Conservation (phyloP, 2,797 vertebrate species). For the Lophotriccus pileatus region DNA sequence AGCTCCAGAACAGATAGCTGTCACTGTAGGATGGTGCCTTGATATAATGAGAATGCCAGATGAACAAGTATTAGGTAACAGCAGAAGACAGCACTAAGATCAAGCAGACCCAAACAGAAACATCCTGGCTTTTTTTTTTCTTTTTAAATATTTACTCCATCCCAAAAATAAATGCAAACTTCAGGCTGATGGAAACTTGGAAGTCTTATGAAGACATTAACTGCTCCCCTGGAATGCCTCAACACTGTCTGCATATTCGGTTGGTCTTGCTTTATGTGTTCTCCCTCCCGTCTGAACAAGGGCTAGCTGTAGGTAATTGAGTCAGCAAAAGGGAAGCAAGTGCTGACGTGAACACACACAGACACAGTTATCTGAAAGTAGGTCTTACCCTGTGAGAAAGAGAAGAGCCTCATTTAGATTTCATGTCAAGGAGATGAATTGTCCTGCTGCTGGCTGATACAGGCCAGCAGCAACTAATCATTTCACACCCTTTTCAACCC, state of each 20-base stretch:
- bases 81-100: not conserved
- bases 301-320: not conserved
- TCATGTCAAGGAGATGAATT: not conserved
- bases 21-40: not conserved
- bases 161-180: not conserved
- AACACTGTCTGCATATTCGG: not conserved
- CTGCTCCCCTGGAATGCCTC: not conserved
- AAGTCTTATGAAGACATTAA: conserved; percentile 11
- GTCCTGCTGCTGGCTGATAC: not conserved
- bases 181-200: conserved; percentile 9
- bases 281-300: not conserved
- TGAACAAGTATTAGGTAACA: not conserved
- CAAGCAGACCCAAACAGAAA: not conserved
- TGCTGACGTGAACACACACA: not conserved
- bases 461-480: not conserved
- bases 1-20: not conserved
- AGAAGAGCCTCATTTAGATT: not conserved
- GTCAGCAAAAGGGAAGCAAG: not conserved
- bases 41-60: not conserved
- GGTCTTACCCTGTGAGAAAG: not conserved
- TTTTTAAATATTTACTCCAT: not conserved
- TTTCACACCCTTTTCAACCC: not conserved
- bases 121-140: not conserved
- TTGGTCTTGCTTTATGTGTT: conserved; percentile 18
- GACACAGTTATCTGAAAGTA: not conserved